These are phyloP conservation scores for Noturus placidus DNA, from an alignment of 2,113 vertebrate genomes.

Conservation along the genomic window DNA sequence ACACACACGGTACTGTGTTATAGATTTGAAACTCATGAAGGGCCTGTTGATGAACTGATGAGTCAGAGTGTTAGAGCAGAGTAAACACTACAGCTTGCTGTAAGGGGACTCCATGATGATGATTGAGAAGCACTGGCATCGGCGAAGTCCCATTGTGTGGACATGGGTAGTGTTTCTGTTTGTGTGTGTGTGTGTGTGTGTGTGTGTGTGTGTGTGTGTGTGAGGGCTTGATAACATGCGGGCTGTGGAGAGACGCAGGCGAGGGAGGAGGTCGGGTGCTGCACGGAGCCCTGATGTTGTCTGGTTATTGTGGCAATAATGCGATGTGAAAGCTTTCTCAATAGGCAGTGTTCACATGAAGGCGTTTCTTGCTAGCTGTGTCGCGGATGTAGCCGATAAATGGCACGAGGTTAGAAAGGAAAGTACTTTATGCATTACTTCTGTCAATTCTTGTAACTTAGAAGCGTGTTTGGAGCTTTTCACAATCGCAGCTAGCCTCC, in stretches of 20 bases:
- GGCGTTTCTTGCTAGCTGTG: not conserved
- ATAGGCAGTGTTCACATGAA: not conserved
- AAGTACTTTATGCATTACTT: not conserved
- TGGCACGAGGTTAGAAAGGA: not conserved
- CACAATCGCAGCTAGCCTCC: not conserved
- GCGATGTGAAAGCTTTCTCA: slow-evolving; percentile 10
- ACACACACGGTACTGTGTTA: not conserved
- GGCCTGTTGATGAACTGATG: not conserved
- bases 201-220: not conserved
- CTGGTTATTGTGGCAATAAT: slow-evolving; percentile 3
- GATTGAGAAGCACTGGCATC: slow-evolving; percentile 6
- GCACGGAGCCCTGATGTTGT: not conserved
- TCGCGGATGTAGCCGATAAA: not conserved
- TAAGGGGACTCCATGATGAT: not conserved
- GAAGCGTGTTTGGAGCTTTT: not conserved
- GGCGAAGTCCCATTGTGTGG: slow-evolving; percentile 4
- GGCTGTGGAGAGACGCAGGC: not conserved
- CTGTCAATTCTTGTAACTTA: not conserved
- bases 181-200: no score
- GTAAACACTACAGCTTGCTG: not conserved
- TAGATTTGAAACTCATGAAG: not conserved
- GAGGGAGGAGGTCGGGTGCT: not conserved
- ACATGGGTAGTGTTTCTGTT: not conserved
- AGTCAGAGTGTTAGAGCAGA: not conserved
- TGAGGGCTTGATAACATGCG: slow-evolving; percentile 11